Evolutionary conservation across 2,113 vertebrate genomes (phyloP), one percentile per base, ranked within the genome.

Genomic region (Pagrus major): DNA sequence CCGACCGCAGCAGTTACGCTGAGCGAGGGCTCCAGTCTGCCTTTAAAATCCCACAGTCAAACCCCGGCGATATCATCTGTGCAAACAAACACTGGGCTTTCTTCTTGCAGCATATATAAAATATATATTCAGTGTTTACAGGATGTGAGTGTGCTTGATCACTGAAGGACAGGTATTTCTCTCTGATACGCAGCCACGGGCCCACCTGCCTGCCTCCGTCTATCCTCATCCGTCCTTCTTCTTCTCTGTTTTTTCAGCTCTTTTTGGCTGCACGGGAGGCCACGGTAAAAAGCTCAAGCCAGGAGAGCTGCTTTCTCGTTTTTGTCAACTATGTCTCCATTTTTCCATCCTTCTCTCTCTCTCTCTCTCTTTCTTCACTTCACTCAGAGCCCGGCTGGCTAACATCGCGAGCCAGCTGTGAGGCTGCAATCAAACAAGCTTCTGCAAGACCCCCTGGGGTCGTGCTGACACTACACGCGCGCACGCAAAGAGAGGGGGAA

Each of bases 391-490:
- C 68, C 1, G 78, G 73, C 66, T 76, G 67, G 73, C 72, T 80
- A 56, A 88, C 67, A 76, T 75, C 1, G 51, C 12, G 66, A 72
- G 80, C 78, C 87, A 87, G 90, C 88, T 89, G 85, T 74, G 84
- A 83, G 68, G 75, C 78, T 70, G 85, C 83, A 91, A 92, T 91
- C 88, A 89, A 87, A 90, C 58, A n/a, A 84, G 86, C 74, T 77
- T 78, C 73, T 78, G 75, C 59, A 58, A 54, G 76, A 81, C 76
- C 77, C 80, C 90, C 78, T 27, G 68, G 71, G 83, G 83, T 70
- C 72, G 58, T 70, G 44, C 81, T 85, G 82, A 85, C 83, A 88
- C 87, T 67, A 80, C 58, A 41, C 76, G 61, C 65, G 60, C 70
- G 41, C 72, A 67, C 49, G 35, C 46, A 47, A 5, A 39, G 35